Base-by-base conservation (phyloP, 2,888 invertebrate species). In the Hydraecia micacea region DNA sequence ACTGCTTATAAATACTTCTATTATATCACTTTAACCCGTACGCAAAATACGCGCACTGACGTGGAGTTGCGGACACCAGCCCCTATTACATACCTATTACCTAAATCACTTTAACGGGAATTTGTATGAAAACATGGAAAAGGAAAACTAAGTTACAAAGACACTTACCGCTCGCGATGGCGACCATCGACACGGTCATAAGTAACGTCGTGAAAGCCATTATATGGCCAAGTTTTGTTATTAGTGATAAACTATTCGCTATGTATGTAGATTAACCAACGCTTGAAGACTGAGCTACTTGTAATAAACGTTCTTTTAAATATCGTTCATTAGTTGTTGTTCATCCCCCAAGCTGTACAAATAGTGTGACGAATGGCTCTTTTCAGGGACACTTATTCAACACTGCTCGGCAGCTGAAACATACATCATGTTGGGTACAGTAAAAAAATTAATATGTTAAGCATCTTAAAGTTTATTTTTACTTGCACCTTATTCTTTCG, bases 271-370 rank as follows among this genome's bases (percentile, higher is more conserved):
- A 86, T 39, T 86, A 83, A 83, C 85, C 80, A 89, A 89, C 90
- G 86, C 91, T 89, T 88, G 83, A 87, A 90, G 88, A 80, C 95
- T 95, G 94, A 84, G 87, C 73, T 81, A 85, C 88, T 79, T 87
- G 82, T 83, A 89, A 85, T 82, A 88, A 90, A 86, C 89, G 83
- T 88, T 90, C 90, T 91, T 93, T 94, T 95, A 96, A 91, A 91
- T 94, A 94, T 92, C 89, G 88, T 89, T 89, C 91, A 91, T 76
- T 87, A 79, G 77, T 75, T 93, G 91, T 94, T 94, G 90, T 93
- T 92, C 89, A 79, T 80, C 80, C 77, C 83, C 75, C 91, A 92
- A 94, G 92, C 94, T 96, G 96, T 92, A 83, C 86, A 95, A 95
- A 96, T 88, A 95, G 77, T 92, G 91, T 90, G 90, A 90, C 95